Percentiles rank a stretch among this genome's conserved stretches.
Conservation (phyloP, 1,140 invertebrate species). For the Aricia agestis region DNA sequence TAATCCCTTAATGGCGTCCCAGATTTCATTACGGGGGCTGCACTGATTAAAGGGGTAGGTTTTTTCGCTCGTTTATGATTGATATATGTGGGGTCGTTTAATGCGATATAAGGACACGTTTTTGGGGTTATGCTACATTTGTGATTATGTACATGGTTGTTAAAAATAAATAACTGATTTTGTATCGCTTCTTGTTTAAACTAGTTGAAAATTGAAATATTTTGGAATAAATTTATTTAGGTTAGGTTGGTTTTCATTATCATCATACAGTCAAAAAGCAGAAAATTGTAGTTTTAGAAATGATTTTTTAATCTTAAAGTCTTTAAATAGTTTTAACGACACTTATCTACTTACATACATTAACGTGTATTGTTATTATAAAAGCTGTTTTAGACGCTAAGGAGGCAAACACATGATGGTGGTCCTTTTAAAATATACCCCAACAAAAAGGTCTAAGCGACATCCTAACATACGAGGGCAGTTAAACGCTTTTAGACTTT, state of each 20-base stretch:
- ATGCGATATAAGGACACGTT: conserved; percentile 1
- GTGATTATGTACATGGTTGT: background rate
- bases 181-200: no score
- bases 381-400: conserved; percentile 39
- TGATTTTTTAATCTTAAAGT: no score
- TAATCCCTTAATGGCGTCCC: conserved; percentile 69
- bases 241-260: no score
- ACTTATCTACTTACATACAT: conserved; percentile 33
- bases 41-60: conserved; percentile 66
- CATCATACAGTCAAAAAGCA: no score
- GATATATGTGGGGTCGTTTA: conserved; percentile 24
- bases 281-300: no score
- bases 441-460: conserved; percentile 12
- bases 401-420: conserved; percentile 49
- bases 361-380: conserved; percentile 44
- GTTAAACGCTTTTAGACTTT: background rate
- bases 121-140: conserved; percentile 4
- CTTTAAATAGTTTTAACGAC: conserved; percentile 2
- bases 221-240: no score
- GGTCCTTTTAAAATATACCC: conserved; percentile 32
- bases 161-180: background rate
- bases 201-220: no score
- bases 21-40: conserved; percentile 67
- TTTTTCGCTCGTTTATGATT: conserved; percentile 47
- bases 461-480: conserved; percentile 7